Base-by-base conservation (phyloP, 2,888 invertebrate genomes). In the Leistus spinibarbis region DNA sequence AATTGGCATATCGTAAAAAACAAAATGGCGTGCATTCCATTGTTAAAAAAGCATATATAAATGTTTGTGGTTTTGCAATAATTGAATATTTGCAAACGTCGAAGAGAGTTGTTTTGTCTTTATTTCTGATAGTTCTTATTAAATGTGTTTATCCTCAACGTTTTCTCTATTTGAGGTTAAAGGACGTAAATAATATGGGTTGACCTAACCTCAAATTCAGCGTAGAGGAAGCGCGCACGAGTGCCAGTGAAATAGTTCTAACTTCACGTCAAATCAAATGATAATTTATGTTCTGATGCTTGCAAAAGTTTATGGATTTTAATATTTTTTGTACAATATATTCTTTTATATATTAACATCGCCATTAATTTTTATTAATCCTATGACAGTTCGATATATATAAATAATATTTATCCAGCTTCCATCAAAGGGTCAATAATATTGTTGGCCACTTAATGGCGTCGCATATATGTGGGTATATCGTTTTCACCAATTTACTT, bases 1-100 rank as follows among this genome's bases (percentile, higher is more conserved):
- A 78, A 76, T 67, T 63, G 54, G 77, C 76, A 69, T 73, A 76
- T 77, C 77, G 76, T 75, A 77, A 79, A 80, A 79, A 79, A 53
- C 9, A 65, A 66, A 64, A 75, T 77, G 71, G 71, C 67, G 67
- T 64, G 66, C 64, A 74, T 74, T 77, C 76, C 67, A 70, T 68
- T 22, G 9, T 17, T n/a, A 17, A 54, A 54, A 19, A 53, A 13
- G 63, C 13, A 70, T 70, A 70, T 70, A 70, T 54, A 70, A 70
- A 70, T 60, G 62, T 70, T 62, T 70, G 63, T 70, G 13, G 40
- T 40, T 40, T 10, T 40, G 40, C 13, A n/a, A n/a, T n/a, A n/a
- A n/a, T n/a, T n/a, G n/a, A n/a, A n/a, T n/a, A n/a, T n/a, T n/a
- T n/a, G n/a, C n/a, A n/a, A n/a, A n/a, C n/a, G n/a, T n/a, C n/a